Percentiles rank a stretch among this genome's conserved stretches.
Conservation (phyloP, 2,888 invertebrate genomes). For the Aphidoletes aphidimyza region DNA sequence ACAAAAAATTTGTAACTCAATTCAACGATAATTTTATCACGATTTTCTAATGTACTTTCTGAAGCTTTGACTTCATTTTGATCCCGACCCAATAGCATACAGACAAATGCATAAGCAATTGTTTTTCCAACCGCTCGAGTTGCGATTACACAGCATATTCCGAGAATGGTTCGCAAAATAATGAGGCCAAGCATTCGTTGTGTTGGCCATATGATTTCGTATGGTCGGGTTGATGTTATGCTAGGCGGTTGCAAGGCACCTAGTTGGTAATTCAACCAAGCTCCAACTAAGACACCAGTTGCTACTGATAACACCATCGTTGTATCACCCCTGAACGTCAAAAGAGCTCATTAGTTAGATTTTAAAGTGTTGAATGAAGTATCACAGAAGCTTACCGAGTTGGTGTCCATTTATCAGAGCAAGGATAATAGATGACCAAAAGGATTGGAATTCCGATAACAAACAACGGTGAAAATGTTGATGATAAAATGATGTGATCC, state of each 20-base stretch:
- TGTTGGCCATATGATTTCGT: slow-evolving; percentile 82
- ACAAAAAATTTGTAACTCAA: slow-evolving; percentile 85
- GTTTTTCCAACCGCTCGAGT: slow-evolving; percentile 77
- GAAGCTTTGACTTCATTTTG: slow-evolving; percentile 74
- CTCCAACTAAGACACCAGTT: slow-evolving; percentile 80
- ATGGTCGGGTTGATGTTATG: slow-evolving; percentile 74
- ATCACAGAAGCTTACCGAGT: slow-evolving; percentile 73
- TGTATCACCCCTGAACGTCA: slow-evolving; percentile 84
- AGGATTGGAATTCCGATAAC: slow-evolving; percentile 74
- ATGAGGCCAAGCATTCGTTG: slow-evolving; percentile 75
- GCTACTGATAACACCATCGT: slow-evolving; percentile 86
- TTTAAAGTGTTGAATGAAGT: background rate
- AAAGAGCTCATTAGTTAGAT: background rate
- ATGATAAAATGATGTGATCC: slow-evolving; percentile 78
- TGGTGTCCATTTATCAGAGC: slow-evolving; percentile 88
- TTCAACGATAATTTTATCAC: slow-evolving; percentile 81
- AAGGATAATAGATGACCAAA: slow-evolving; percentile 82
- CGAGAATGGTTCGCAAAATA: slow-evolving; percentile 78
- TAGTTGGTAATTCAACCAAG: slow-evolving; percentile 86
- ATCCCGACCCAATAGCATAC: slow-evolving; percentile 76
- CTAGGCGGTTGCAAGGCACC: slow-evolving; percentile 72
- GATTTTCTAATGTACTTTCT: slow-evolving; percentile 74
- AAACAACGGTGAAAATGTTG: slow-evolving; percentile 73
- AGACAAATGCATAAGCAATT: slow-evolving; percentile 75
- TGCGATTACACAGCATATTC: slow-evolving; percentile 78